phyloP scores from a whole-genome alignment of 2,797 vertebrate species.

The Amblyopsis hoosieri region DNA sequence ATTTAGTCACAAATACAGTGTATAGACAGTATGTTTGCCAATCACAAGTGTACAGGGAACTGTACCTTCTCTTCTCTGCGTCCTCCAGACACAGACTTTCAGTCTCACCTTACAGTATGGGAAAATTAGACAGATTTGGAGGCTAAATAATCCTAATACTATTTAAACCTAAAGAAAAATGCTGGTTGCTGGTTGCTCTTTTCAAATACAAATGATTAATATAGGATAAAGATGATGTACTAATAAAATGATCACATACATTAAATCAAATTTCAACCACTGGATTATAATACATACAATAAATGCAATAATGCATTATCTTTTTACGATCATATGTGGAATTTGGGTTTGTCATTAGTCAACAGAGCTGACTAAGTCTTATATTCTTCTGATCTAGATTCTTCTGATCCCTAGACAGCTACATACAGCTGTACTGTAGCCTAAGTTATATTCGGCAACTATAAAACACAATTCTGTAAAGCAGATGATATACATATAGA shows the following conservation, averaged over 20 bases:
- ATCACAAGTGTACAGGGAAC: no score
- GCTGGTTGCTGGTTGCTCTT: neutral
- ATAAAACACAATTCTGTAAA: conserved; percentile 61
- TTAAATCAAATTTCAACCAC: conserved; percentile 52
- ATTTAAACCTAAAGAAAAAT: neutral
- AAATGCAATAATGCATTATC: conserved; percentile 32
- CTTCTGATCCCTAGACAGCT: conserved; percentile 47
- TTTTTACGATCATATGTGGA: conserved; percentile 50
- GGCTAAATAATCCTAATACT: neutral
- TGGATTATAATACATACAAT: neutral
- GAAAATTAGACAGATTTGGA: no score
- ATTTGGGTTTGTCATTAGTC: conserved; percentile 46
- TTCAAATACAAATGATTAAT: conserved; percentile 24
- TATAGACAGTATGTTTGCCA: neutral
- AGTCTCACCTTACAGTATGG: no score
- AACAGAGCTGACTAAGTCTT: conserved; percentile 34
- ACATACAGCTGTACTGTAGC: conserved; percentile 38
- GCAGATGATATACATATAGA: conserved; percentile 68
- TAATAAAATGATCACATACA: conserved; percentile 43
- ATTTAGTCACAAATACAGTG: neutral
- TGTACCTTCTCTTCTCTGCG: no score
- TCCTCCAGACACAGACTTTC: no score
- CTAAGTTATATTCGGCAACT: conserved; percentile 42
- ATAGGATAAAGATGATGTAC: conserved; percentile 46
- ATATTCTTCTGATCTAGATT: conserved; percentile 45